phyloP scores from a whole-genome alignment of 2,113 vertebrate genomes.

The Larimichthys crocea region DNA sequence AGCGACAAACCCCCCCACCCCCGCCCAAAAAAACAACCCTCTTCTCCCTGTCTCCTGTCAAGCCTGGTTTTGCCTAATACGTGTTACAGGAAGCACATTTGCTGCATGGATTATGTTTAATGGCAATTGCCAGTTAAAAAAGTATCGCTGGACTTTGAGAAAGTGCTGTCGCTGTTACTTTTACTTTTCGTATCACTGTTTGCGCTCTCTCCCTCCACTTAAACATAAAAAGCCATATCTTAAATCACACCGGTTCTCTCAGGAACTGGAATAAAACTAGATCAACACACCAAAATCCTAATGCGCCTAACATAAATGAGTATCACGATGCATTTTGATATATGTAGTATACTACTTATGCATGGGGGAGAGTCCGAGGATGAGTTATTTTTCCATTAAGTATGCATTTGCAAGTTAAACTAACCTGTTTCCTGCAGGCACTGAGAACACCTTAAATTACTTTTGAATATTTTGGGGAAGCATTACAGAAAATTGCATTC shows the following conservation, averaged over 20 bases:
- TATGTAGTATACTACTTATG: not conserved
- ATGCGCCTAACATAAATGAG: not conserved
- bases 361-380: constrained; percentile 2
- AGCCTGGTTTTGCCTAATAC: not conserved
- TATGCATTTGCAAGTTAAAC: constrained; percentile 50
- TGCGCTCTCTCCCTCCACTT: constrained; percentile 6
- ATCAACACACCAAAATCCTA: not conserved
- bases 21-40: not conserved
- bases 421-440: constrained; percentile 32
- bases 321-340: constrained; percentile 15
- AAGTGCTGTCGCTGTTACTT: not conserved
- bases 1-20: not conserved
- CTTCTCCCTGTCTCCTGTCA: not conserved
- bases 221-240: constrained; percentile 18
- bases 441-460: constrained; percentile 24
- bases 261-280: not conserved
- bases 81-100: not conserved
- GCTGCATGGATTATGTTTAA: not conserved
- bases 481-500: constrained; percentile 39
- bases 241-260: constrained; percentile 15
- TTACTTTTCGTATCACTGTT: constrained; percentile 17
- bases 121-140: not conserved
- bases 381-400: constrained; percentile 44
- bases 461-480: constrained; percentile 19
- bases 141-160: constrained; percentile 11